Evolutionary conservation across 2,797 vertebrate species (phyloP).

Genomic region (Pyrrhura leucotis): DNA sequence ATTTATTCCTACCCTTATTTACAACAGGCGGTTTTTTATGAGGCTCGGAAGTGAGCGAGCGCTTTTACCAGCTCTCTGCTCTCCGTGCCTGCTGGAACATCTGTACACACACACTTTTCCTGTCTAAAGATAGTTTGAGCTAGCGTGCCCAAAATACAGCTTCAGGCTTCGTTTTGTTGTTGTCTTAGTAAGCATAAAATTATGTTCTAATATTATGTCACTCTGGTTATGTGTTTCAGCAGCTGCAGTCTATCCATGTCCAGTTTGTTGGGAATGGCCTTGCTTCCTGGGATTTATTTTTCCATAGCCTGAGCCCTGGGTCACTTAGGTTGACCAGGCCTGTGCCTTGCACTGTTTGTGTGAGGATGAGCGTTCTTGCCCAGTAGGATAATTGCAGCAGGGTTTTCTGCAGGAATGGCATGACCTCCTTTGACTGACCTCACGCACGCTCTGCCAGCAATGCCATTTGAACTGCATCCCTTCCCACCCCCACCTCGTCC

Average conservation of each 20-base stretch:
- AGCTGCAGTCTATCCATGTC: conserved; percentile 34
- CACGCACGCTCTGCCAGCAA: fast-evolving
- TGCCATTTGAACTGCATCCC: neutral
- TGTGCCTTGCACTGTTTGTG: neutral
- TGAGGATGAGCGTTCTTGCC: neutral
- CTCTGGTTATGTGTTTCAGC: neutral
- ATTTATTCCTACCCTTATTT: neutral
- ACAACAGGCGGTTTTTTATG: neutral
- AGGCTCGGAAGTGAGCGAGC: neutral
- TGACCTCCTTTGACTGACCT: conserved; percentile 22
- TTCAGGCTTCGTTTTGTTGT: conserved; percentile 30
- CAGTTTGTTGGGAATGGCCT: neutral
- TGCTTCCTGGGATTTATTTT: conserved; percentile 27
- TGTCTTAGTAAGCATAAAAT: conserved; percentile 63
- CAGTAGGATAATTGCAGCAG: neutral
- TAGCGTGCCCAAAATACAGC: conserved; percentile 23
- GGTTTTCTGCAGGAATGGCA: neutral
- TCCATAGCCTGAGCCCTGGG: neutral
- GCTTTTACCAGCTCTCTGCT: conserved; percentile 28
- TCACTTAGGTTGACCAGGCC: conserved; percentile 31
- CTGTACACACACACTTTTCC: neutral
- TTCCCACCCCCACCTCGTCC: neutral
- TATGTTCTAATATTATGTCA: conserved; percentile 54
- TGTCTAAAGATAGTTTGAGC: conserved; percentile 61
- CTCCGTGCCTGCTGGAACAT: conserved; percentile 13